Percentiles rank a stretch among this genome's conserved stretches.
Evolutionary conservation across 2,888 invertebrate species (phyloP).

Genomic region (Agrotis ipsilon): DNA sequence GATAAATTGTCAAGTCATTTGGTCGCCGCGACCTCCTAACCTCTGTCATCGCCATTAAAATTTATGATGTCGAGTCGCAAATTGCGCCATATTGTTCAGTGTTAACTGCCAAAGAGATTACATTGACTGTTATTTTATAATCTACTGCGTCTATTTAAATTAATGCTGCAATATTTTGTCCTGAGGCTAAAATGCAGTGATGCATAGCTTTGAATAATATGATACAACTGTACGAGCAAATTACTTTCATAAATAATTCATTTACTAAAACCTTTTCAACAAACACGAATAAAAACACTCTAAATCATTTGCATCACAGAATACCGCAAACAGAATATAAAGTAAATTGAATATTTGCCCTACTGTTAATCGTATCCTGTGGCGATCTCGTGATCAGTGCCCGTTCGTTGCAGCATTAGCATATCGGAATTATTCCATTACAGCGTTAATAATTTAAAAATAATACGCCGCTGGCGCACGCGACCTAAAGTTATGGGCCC

Average conservation of each 20-base stretch:
- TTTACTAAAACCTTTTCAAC: constrained; percentile 48
- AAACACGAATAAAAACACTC: constrained; percentile 45
- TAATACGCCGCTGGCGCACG: constrained; percentile 85
- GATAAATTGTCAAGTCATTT: constrained; percentile 59
- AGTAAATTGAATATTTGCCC: constrained; percentile 57
- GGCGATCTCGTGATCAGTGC: constrained; percentile 80
- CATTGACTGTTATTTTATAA: constrained; percentile 34
- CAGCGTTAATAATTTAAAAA: constrained; percentile 89
- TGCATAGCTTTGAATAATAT: constrained; percentile 12
- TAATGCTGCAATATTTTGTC: constrained; percentile 9
- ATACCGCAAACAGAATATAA: constrained; percentile 45
- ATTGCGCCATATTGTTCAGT: constrained; percentile 31
- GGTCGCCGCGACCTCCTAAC: constrained; percentile 36
- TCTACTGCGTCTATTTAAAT: constrained; percentile 14
- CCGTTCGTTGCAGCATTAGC: constrained; percentile 86
- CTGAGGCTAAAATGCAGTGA: constrained; percentile 21
- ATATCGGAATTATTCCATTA: constrained; percentile 90
- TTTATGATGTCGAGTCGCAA: constrained; percentile 55
- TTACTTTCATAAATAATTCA: constrained; percentile 58
- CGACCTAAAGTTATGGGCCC: constrained; percentile 84
- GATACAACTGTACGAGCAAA: constrained; percentile 3
- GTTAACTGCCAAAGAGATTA: constrained; percentile 30
- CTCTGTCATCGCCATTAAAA: constrained; percentile 56
- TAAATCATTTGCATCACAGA: constrained; percentile 60
- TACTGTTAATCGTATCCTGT: constrained; percentile 70